Evolutionary conservation across 2,113 vertebrate species (phyloP), one percentile per base, ranked within the genome.

Genomic region (Sphaerodactylus townsendi): DNA sequence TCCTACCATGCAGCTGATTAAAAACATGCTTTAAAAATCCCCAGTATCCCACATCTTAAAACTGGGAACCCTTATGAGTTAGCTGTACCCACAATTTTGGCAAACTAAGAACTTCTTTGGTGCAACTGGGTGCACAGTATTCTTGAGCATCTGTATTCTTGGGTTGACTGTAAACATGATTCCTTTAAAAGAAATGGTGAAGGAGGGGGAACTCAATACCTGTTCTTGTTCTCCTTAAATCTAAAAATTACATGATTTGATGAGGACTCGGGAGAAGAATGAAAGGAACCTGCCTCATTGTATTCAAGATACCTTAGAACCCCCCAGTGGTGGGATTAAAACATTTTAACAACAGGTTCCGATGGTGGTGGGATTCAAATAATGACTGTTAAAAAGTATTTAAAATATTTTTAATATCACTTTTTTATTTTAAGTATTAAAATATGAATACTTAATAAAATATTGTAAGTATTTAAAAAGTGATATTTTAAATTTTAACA

Each of bases 271-370:
- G 59, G 35, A 35, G 39, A 71, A 33, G 64, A 5, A n/a, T 68
- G n/a, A n/a, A 50, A 82, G 84, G 90, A 91, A 86, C 28, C n/a
- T 19, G 35, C 9, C 66, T 48, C 4, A 7, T 90, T 91, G 59
- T 88, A 81, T 87, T 69, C 87, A 82, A 48, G 87, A 79, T 66
- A 76, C 78, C 82, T 89, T 79, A 74, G 69, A 78, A 87, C 46
- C 68, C 56, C 81, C 53, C 77, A n/a, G n/a, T n/a, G n/a, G n/a
- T n/a, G n/a, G n/a, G n/a, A n/a, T n/a, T n/a, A n/a, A n/a, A n/a
- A n/a, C n/a, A n/a, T n/a, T n/a, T n/a, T n/a, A n/a, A n/a, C n/a
- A n/a, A n/a, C n/a, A n/a, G n/a, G n/a, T n/a, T n/a, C n/a, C n/a
- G n/a, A n/a, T n/a, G n/a, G n/a, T n/a, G n/a, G n/a, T n/a, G n/a